Evolutionary conservation across 1,140 invertebrate genomes (phyloP).

Genomic region (Cyrtorhinus lividipennis): DNA sequence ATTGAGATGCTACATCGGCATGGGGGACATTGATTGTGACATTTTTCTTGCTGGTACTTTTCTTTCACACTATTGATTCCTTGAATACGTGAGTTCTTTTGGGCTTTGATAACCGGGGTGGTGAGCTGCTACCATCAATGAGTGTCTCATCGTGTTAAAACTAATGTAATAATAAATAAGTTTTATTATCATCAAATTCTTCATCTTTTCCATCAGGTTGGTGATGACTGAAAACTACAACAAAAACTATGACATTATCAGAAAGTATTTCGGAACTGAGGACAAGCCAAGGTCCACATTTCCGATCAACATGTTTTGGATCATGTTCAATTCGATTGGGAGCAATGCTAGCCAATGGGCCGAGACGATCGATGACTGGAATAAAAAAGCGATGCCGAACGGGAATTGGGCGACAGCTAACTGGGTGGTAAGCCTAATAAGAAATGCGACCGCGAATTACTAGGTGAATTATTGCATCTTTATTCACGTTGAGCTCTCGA

Average conservation of each 20-base stretch:
- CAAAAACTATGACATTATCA: constrained; percentile 21
- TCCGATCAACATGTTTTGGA: constrained; percentile 30
- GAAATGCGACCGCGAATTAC: too few species aligned
- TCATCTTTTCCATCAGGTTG: constrained; percentile 25
- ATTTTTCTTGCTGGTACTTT: too few species aligned
- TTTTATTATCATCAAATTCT: background rate
- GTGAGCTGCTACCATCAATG: too few species aligned
- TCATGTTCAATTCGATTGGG: background rate
- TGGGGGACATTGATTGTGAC: too few species aligned
- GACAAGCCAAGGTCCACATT: constrained; percentile 29
- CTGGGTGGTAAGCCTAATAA: background rate
- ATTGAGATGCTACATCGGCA: too few species aligned
- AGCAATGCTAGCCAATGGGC: background rate
- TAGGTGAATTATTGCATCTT: too few species aligned
- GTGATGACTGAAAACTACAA: constrained; percentile 32
- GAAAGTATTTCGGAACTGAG: constrained; percentile 30
- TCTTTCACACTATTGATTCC: too few species aligned
- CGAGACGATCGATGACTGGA: background rate
- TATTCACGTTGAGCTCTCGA: too few species aligned
- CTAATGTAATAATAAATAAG: background rate
- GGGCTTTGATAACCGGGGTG: too few species aligned
- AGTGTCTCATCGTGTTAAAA: too few species aligned
- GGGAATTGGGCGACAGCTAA: background rate
- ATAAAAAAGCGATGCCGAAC: background rate
- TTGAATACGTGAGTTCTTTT: too few species aligned